Conservation (phyloP, 2,113 vertebrate genomes). For the Channa argus region DNA sequence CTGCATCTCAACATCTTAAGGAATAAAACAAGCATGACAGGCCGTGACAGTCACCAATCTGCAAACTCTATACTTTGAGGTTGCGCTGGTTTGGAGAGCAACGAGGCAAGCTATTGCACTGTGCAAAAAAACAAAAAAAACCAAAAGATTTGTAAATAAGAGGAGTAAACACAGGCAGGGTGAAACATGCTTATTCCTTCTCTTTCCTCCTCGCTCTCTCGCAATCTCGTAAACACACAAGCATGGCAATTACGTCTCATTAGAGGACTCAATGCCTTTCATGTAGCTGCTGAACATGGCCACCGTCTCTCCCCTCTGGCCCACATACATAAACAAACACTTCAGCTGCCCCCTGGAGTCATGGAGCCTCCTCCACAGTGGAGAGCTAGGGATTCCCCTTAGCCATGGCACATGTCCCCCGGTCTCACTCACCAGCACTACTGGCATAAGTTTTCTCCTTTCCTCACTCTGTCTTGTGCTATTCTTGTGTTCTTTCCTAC, state of each 20-base stretch:
- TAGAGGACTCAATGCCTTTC: conserved; percentile 60
- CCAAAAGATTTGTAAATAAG: conserved; percentile 24
- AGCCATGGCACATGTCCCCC: conserved; percentile 25
- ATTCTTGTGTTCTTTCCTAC: not conserved
- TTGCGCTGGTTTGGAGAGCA: conserved; percentile 66
- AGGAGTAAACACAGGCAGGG: conserved; percentile 46
- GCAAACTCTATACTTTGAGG: conserved; percentile 68
- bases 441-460: conserved; percentile 18
- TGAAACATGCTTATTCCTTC: conserved; percentile 46
- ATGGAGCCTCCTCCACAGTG: conserved; percentile 42
- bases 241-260: conserved; percentile 66
- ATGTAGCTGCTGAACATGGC: conserved; percentile 73
- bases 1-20: conserved; percentile 30
- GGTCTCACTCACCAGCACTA: conserved; percentile 32
- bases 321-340: conserved; percentile 78
- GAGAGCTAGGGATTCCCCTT: conserved; percentile 66
- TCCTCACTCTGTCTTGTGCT: conserved; percentile 1
- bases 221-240: conserved; percentile 64
- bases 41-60: conserved; percentile 51
- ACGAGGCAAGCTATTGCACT: conserved; percentile 52
- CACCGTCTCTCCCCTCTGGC: conserved; percentile 70
- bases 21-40: conserved; percentile 64
- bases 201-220: conserved; percentile 47
- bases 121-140: conserved; percentile 43
- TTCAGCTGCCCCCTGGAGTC: conserved; percentile 64